Conservation (phyloP, 2,797 vertebrate species). For the Podarcis lilfordi region DNA sequence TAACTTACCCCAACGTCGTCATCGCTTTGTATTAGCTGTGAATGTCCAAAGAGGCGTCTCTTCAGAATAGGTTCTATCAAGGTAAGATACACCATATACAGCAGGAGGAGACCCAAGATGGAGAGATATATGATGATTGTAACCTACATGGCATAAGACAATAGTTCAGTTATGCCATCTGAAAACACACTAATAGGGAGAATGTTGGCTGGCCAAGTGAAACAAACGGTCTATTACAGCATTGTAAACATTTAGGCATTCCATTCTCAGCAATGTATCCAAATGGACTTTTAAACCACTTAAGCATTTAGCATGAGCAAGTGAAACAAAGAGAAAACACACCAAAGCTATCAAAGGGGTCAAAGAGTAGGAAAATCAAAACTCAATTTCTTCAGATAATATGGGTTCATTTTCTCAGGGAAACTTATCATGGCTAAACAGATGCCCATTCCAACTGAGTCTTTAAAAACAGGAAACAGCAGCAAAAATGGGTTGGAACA, state of each 20-base stretch:
- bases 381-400: neutral
- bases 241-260: neutral
- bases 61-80: slow-evolving; percentile 95
- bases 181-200: neutral
- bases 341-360: neutral
- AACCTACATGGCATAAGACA: slow-evolving; percentile 77
- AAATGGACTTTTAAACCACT: slow-evolving; percentile 3
- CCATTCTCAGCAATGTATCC: neutral
- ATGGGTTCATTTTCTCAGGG: neutral
- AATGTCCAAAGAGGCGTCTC: slow-evolving; percentile 94
- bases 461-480: neutral
- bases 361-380: neutral
- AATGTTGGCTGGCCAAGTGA: neutral
- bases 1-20: slow-evolving; percentile 93
- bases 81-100: slow-evolving; percentile 98
- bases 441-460: neutral
- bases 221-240: neutral
- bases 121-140: slow-evolving; percentile 98
- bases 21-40: slow-evolving; percentile 94
- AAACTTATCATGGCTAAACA: neutral
- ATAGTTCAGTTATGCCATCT: slow-evolving; percentile 35
- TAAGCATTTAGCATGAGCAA: neutral
- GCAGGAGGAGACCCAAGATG: slow-evolving; percentile 92
- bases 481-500: neutral
- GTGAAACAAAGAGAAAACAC: neutral